Evolutionary conservation across 2,113 vertebrate species (phyloP), one percentile per base, ranked within the genome.

Genomic region (Hylia prasina): DNA sequence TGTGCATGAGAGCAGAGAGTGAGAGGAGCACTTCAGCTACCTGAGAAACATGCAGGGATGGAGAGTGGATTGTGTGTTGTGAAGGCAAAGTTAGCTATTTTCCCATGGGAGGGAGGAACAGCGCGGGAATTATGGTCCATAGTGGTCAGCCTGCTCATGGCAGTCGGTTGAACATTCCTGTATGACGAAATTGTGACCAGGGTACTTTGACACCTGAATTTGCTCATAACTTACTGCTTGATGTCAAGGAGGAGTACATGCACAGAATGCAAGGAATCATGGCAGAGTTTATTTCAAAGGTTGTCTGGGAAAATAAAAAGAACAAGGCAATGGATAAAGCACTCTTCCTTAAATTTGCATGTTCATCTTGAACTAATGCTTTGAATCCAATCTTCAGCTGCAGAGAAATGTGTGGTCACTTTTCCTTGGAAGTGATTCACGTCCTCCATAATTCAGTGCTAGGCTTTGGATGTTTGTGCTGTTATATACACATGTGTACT

Each of bases 11-110:
- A 81, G n/a, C 27, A 54, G 21, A 61, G 44, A 8, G 2, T 13
- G 17, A 66, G 20, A 1, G 44, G 2, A 33, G 3, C 33, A 17
- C n/a, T 60, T 89, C 58, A 65, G 40, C 19, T 30, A 25, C 24
- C 40, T 44, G 64, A 40, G 80, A 24, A 39, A 16, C 25, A 9
- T 11, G 4, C 0, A 3, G 27, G 48, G 8, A 6, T 45, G 22
- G 13, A 40, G 25, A 30, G 6, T 6, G 4, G 8, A 24, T 39
- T 6, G 3, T 18, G 42, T 42, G 13, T n/a, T 86, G 9, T 0
- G 2, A 51, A 60, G 17, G 16, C 35, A 56, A 72, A 65, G 20
- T 2, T n/a, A 56, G 13, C 10, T 89, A 0, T n/a, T 77, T 81
- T 61, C 25, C 42, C 1, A 1, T 27, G 35, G 21, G 54, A 65